Evolutionary conservation across 2,113 vertebrate genomes (phyloP).

Genomic region (Parus major): DNA sequence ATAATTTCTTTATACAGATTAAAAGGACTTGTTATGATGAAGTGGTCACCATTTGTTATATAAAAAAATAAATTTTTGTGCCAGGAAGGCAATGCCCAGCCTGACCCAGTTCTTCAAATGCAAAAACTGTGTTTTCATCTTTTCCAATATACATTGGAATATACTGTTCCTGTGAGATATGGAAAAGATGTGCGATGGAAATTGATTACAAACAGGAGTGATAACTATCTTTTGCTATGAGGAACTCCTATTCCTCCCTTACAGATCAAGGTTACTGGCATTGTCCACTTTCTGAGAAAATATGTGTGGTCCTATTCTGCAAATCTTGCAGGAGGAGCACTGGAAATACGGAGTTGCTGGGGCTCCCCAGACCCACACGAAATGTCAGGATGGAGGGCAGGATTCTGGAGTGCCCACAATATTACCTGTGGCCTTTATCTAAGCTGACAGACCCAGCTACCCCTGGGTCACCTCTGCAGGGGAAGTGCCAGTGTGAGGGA

Average conservation of each 20-base stretch:
- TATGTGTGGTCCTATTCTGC: background rate
- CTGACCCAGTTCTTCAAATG: background rate
- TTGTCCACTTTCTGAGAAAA: background rate
- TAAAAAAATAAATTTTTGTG: background rate
- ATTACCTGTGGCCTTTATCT: background rate
- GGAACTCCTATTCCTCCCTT: background rate
- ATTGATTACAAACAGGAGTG: background rate
- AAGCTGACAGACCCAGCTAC: background rate
- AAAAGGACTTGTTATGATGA: background rate
- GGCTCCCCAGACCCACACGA: rapidly evolving
- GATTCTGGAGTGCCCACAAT: background rate
- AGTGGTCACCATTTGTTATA: background rate
- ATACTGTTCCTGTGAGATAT: background rate
- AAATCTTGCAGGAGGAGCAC: background rate
- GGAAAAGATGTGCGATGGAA: background rate
- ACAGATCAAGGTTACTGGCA: background rate
- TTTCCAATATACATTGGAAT: background rate
- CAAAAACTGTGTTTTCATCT: background rate
- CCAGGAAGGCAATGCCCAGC: background rate
- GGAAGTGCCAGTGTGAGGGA: background rate
- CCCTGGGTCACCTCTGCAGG: background rate
- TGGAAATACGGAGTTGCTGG: background rate
- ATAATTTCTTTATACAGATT: background rate
- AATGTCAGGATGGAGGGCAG: background rate
- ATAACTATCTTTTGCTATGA: background rate